phyloP scores from a whole-genome alignment of 2,797 vertebrate genomes.

The Vespertilio murinus region DNA sequence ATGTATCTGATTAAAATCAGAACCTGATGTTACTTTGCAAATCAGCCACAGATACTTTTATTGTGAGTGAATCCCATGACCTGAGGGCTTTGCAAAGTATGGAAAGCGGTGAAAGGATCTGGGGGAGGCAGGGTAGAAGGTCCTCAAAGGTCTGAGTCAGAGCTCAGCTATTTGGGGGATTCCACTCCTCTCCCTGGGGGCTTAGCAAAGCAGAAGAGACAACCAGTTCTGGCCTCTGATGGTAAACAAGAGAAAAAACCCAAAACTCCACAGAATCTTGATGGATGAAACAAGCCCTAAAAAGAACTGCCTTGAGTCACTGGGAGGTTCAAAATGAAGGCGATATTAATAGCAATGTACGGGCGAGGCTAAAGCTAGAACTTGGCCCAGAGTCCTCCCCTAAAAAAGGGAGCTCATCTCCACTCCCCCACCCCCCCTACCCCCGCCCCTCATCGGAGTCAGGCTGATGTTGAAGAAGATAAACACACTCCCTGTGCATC shows the following conservation, averaged over 20 bases:
- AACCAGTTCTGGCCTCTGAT: constrained; percentile 56
- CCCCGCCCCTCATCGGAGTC: neutral
- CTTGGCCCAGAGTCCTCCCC: neutral
- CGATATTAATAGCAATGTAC: neutral
- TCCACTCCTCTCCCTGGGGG: constrained; percentile 60
- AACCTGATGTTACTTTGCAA: neutral
- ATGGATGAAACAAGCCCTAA: constrained; percentile 46
- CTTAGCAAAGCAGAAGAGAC: constrained; percentile 62
- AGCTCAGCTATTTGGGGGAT: constrained; percentile 75
- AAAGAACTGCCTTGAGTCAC: constrained; percentile 3
- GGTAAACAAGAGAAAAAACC: constrained; percentile 76
- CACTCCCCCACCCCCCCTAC: no score
- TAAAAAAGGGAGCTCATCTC: neutral
- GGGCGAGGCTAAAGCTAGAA: neutral
- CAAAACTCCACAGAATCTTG: constrained; percentile 65
- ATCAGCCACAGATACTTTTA: neutral
- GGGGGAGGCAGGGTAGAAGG: neutral
- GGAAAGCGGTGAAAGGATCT: neutral
- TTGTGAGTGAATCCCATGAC: neutral
- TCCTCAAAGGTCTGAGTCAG: constrained; percentile 61
- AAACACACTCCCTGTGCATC: neutral
- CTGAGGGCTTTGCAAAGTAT: neutral
- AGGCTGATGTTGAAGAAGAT: neutral
- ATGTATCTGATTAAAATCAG: neutral
- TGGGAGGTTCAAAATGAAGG: constrained; percentile 40